phyloP scores from a whole-genome alignment of 2,888 invertebrate genomes.

The Graphium colonna region DNA sequence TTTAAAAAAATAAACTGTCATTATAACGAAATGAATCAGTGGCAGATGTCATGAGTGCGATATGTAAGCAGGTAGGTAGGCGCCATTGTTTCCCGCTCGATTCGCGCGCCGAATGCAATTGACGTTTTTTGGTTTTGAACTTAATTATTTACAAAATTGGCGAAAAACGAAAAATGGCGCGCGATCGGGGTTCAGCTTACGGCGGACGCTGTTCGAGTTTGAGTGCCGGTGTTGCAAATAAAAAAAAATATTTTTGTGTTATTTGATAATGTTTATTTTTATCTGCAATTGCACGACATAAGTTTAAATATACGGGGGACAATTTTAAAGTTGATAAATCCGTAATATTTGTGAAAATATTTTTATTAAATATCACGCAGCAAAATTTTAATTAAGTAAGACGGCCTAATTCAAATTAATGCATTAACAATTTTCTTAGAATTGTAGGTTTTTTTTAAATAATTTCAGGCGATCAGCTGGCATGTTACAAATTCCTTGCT shows the following conservation, averaged over 20 bases:
- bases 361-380: too few relatives aligned
- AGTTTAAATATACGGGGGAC: too few relatives aligned
- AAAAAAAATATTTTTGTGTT: not conserved
- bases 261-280: not conserved
- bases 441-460: too few relatives aligned
- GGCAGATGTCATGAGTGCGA: slow-evolving; percentile 8
- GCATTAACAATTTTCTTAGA: too few relatives aligned
- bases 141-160: slow-evolving; percentile 71
- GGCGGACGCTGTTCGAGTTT: slow-evolving; percentile 32
- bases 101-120: slow-evolving; percentile 53
- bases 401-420: too few relatives aligned
- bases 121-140: slow-evolving; percentile 73
- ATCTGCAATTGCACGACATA: too few relatives aligned
- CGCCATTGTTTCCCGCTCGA: slow-evolving; percentile 38
- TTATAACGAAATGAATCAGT: slow-evolving; percentile 16
- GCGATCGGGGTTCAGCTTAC: slow-evolving; percentile 16
- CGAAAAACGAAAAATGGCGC: slow-evolving; percentile 49
- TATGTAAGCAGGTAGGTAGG: slow-evolving; percentile 24
- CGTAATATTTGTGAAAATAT: too few relatives aligned
- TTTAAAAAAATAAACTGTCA: slow-evolving; percentile 18
- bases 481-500: too few relatives aligned
- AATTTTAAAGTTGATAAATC: too few relatives aligned
- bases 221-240: slow-evolving; percentile 31
- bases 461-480: too few relatives aligned
- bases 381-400: too few relatives aligned